Percentiles rank a stretch among this genome's conserved stretches.
phyloP scores from a whole-genome alignment of 1,140 invertebrate species.

The honey bee (Apis mellifera) region DNA sequence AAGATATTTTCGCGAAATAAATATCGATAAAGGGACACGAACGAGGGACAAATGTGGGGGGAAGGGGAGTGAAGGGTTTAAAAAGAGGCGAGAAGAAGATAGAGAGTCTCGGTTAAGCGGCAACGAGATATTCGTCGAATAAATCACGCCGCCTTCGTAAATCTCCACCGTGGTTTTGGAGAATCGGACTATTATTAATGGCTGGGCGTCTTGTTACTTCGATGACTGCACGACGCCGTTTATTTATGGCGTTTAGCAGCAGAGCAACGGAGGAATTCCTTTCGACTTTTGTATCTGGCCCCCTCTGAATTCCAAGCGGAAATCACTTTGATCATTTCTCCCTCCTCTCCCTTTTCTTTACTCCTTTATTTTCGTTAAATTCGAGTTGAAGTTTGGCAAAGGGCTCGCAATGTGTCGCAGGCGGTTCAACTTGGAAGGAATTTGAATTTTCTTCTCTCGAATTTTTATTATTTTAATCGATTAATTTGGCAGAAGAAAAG shows the following conservation, averaged over 20 bases:
- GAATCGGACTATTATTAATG: constrained; percentile 45
- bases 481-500: no score
- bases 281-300: background rate
- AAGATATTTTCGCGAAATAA: no score
- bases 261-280: background rate
- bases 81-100: background rate
- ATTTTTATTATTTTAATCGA: no score
- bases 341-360: no score
- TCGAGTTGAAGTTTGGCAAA: no score
- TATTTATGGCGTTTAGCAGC: constrained; percentile 37
- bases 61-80: background rate
- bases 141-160: constrained; percentile 39
- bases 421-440: no score
- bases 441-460: no score
- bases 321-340: background rate
- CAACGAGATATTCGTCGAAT: constrained; percentile 28
- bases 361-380: no score
- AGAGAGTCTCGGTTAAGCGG: background rate
- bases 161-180: constrained; percentile 14
- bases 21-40: background rate
- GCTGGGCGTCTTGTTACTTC: constrained; percentile 39
- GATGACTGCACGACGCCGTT: constrained; percentile 24
- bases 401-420: no score
- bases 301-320: no score
- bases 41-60: background rate